Percentiles rank a stretch among this genome's conserved stretches.
Conservation (phyloP, 1,140 invertebrate genomes). For the silkworm (Bombyx mori) region ASM3026992v2 NC_085119.1:9071001-9071500, state of each 20-base stretch:
- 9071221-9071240: constrained; percentile 81
- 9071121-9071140: constrained; percentile 97
- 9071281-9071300: too few species aligned
- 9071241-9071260: constrained; percentile 92
- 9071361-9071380: too few species aligned
- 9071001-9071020: constrained; percentile 73
- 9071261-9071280: constrained; percentile 78
- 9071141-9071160: constrained; percentile 96
- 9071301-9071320: too few species aligned
- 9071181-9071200: constrained; percentile 98
- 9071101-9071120: constrained; percentile 89
- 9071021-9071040: constrained; percentile 97
- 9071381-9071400: too few species aligned
- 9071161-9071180: constrained; percentile 95
- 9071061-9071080: constrained; percentile 97
- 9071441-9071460: too few species aligned
- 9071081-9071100: constrained; percentile 92
- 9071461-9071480: too few species aligned
- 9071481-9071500: too few species aligned
- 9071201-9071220: constrained; percentile 93
- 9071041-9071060: constrained; percentile 96
- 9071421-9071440: too few species aligned
- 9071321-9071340: too few species aligned
- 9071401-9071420: too few species aligned
- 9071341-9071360: too few species aligned